Conservation (phyloP, 2,113 vertebrate species). For the Nibea albiflora region DNA sequence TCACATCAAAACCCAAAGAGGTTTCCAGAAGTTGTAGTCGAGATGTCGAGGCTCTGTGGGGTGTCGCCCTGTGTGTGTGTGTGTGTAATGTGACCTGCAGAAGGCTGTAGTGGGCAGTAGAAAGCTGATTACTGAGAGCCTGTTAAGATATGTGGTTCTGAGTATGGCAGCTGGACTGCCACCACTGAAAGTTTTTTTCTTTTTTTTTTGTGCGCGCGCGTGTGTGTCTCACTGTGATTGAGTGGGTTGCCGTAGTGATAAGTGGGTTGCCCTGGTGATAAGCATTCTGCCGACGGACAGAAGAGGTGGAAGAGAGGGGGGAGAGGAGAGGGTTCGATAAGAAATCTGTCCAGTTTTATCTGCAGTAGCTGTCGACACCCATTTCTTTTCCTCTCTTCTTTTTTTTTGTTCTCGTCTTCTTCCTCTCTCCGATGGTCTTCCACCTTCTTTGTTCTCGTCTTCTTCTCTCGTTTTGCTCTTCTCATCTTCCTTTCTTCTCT, state of each 20-base stretch:
- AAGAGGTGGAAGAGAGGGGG: conserved; percentile 45
- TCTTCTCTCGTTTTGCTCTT: neutral
- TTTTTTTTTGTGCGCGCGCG: no score
- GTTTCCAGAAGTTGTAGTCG: conserved; percentile 23
- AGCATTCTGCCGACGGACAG: conserved; percentile 67
- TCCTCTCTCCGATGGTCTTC: neutral
- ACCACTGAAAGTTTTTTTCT: conserved; percentile 68
- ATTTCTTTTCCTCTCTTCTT: conserved; percentile 28
- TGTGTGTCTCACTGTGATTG: conserved; percentile 66
- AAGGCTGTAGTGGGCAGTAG: conserved; percentile 36
- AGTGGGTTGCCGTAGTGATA: conserved; percentile 79
- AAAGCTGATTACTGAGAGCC: conserved; percentile 65
- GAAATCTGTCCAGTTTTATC: conserved; percentile 70
- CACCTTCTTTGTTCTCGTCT: neutral
- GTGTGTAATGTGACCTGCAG: conserved; percentile 31
- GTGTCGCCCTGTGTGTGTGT: conserved; percentile 12
- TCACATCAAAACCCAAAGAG: conserved; percentile 10
- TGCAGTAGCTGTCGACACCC: conserved; percentile 58
- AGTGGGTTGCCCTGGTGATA: conserved; percentile 79
- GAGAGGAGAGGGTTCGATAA: conserved; percentile 68
- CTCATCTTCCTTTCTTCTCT: no score
- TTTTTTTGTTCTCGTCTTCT: neutral
- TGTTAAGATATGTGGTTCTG: conserved; percentile 71
- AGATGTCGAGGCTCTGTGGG: neutral
- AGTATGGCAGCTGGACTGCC: conserved; percentile 67